Percentiles rank a stretch among this genome's conserved stretches.
phyloP scores from a whole-genome alignment of 2,113 vertebrate genomes.

The Dicaeum eximium region DNA sequence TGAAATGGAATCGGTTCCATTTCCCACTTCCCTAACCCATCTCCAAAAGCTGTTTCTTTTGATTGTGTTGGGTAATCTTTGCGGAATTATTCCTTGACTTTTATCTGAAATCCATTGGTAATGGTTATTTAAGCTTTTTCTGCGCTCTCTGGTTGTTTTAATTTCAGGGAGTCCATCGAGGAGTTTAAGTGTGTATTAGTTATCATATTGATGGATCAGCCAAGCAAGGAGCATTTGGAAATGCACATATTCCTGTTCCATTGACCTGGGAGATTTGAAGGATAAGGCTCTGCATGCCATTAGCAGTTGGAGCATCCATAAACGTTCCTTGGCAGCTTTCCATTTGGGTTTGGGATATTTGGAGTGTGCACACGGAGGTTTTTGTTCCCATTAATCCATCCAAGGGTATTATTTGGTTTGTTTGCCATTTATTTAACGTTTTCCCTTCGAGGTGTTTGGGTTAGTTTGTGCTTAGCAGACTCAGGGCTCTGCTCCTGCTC shows the following conservation, averaged over 20 bases:
- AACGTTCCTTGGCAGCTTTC: background rate
- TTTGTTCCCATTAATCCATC: background rate
- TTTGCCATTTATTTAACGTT: background rate
- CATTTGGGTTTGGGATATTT: background rate
- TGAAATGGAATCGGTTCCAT: background rate
- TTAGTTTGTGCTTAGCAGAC: background rate
- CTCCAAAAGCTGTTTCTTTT: background rate
- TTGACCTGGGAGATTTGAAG: slow-evolving; percentile 43
- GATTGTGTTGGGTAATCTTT: slow-evolving; percentile 3
- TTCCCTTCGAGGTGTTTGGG: background rate
- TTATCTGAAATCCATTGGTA: slow-evolving; percentile 55
- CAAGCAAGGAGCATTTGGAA: slow-evolving; percentile 35
- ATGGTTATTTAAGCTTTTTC: slow-evolving; percentile 37
- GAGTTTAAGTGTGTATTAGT: slow-evolving; percentile 47
- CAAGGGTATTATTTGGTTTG: background rate
- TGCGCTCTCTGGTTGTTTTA: slow-evolving; percentile 31
- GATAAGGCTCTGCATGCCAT: slow-evolving; percentile 18
- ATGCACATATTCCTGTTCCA: slow-evolving; percentile 28
- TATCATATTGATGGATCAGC: slow-evolving; percentile 52
- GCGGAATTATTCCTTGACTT: slow-evolving; percentile 57
- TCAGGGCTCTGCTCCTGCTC: background rate
- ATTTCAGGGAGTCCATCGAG: slow-evolving; percentile 42
- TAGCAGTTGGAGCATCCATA: slow-evolving; percentile 22
- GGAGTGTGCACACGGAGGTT: background rate
- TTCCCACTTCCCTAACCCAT: background rate